These are phyloP conservation scores for Pelochelys cantorii DNA, from an alignment of 2,797 vertebrate species.

Conservation along the genomic window DNA sequence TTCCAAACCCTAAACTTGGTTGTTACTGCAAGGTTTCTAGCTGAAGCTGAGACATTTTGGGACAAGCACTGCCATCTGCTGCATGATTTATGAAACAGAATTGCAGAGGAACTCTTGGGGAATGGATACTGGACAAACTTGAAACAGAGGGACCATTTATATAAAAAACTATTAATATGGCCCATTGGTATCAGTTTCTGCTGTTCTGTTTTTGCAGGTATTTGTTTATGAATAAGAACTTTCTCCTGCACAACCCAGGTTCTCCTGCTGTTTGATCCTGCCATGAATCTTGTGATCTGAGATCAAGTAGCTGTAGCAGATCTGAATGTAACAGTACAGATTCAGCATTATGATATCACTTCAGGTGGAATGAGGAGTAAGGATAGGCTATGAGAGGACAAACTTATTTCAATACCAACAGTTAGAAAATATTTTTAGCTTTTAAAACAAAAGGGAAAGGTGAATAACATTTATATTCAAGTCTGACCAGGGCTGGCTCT, in stretches of 20 bases:
- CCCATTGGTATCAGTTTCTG: not conserved
- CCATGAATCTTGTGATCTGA: not conserved
- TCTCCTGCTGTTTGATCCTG: not conserved
- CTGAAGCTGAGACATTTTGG: conserved; percentile 14
- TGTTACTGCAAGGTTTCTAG: not conserved
- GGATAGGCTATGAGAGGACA: not conserved
- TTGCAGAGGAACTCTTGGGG: not conserved
- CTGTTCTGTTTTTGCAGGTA: not conserved
- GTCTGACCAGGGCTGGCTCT: not conserved
- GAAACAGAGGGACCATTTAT: not conserved
- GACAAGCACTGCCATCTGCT: conserved; percentile 48
- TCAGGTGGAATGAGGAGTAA: not conserved
- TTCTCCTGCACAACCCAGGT: not conserved
- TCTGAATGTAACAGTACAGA: not conserved
- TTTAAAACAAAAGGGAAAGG: not conserved
- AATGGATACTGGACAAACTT: not conserved
- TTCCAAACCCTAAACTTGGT: conserved; percentile 12
- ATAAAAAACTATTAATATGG: conserved; percentile 2
- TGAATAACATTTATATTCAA: not conserved
- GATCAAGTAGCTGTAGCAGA: not conserved
- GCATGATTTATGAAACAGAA: not conserved
- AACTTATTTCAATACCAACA: not conserved
- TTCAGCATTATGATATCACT: not conserved
- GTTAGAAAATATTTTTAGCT: not conserved
- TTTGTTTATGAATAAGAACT: not conserved